Percentiles rank a stretch among this genome's conserved stretches.
These are phyloP conservation scores for Magallana angulata DNA, from an alignment of 1,140 invertebrate genomes.

Conservation along the genomic window DNA sequence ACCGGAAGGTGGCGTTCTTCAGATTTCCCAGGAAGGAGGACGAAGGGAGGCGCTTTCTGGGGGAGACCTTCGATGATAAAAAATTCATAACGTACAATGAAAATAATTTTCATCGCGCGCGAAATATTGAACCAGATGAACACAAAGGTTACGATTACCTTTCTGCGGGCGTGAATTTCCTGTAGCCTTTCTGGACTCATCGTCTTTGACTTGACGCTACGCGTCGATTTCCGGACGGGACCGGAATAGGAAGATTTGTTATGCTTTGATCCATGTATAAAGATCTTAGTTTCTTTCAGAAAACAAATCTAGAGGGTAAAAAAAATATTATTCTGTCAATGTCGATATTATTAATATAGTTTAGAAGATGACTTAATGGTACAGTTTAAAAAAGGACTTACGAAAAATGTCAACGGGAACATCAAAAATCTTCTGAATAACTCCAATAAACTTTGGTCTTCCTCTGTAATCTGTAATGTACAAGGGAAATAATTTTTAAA, in stretches of 20 bases:
- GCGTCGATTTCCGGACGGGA: constrained; percentile 21
- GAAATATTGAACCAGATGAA: too few relatives aligned
- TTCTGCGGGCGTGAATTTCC: constrained; percentile 44
- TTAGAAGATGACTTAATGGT: not conserved
- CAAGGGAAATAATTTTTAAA: too few relatives aligned
- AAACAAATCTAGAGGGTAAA: not conserved
- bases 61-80: constrained; percentile 26
- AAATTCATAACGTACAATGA: not conserved
- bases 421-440: constrained; percentile 5
- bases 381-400: not conserved
- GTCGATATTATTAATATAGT: not conserved
- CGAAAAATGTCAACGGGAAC: constrained; percentile 8
- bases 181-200: constrained; percentile 38
- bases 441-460: not conserved
- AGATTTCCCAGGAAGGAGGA: constrained; percentile 31
- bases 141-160: constrained; percentile 5
- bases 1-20: constrained; percentile 36
- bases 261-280: not conserved
- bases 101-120: not conserved
- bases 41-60: constrained; percentile 37
- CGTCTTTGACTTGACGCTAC: not conserved
- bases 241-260: not conserved
- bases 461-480: not conserved
- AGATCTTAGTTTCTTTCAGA: not conserved
- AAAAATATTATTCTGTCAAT: not conserved